phyloP scores from a whole-genome alignment of 2,888 invertebrate species.

The Drosophila stalkeri region DNA sequence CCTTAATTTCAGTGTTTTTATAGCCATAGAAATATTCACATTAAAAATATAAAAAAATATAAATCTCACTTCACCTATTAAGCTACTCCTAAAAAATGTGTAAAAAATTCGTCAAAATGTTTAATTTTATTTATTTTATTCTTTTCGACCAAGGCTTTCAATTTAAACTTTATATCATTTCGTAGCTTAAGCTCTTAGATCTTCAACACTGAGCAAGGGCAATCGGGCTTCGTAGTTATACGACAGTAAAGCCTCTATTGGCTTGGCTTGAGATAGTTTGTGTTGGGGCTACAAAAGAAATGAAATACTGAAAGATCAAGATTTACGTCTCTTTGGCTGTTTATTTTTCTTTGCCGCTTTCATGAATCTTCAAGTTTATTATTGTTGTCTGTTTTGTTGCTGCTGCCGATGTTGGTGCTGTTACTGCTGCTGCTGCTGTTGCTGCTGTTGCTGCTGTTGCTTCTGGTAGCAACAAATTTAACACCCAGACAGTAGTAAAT shows the following conservation, averaged over 20 bases:
- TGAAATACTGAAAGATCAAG: slow-evolving; percentile 74
- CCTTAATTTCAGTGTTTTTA: too few species aligned
- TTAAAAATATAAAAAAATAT: too few species aligned
- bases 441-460: slow-evolving; percentile 36
- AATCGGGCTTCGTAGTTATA: slow-evolving; percentile 13
- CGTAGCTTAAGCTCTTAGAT: background rate
- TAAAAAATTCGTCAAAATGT: too few species aligned
- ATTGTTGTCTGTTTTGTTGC: slow-evolving; percentile 60
- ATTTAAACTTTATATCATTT: background rate
- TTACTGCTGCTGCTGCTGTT: slow-evolving; percentile 14
- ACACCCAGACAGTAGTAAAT: slow-evolving; percentile 76
- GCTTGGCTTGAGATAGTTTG: slow-evolving; percentile 53
- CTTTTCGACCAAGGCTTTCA: background rate
- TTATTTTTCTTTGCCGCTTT: slow-evolving; percentile 77
- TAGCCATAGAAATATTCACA: too few species aligned
- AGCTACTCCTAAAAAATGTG: too few species aligned
- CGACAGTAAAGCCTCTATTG: slow-evolving; percentile 3
- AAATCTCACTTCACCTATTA: too few species aligned
- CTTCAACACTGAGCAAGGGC: background rate
- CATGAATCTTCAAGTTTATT: slow-evolving; percentile 80
- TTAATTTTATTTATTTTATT: too few species aligned
- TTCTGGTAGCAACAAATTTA: slow-evolving; percentile 70
- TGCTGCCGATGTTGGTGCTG: slow-evolving; percentile 15
- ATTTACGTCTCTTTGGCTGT: slow-evolving; percentile 73
- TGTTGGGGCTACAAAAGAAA: slow-evolving; percentile 62